A percentile compares a stretch with the other conserved stretches of the same genome.
Conservation (phyloP, 2,888 invertebrate genomes). For the Leptopilina myrica region DNA sequence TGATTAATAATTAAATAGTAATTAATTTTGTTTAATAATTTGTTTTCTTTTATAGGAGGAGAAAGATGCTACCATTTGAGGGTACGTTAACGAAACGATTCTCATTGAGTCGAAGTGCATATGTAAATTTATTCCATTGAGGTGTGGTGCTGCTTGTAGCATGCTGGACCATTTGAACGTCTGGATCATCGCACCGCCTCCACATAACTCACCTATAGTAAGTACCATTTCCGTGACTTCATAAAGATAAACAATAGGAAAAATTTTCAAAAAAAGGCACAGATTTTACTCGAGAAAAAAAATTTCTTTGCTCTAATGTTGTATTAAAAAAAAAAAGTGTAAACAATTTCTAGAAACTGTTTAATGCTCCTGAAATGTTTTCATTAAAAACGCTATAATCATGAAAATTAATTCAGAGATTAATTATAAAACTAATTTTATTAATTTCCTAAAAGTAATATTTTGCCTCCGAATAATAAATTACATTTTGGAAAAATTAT, state of each 20-base stretch:
- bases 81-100: slow-evolving; percentile 46
- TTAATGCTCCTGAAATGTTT: no score
- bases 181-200: slow-evolving; percentile 50
- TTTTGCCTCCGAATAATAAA: no score
- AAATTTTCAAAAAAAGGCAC: neutral
- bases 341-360: no score
- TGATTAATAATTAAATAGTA: no score
- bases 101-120: slow-evolving; percentile 62
- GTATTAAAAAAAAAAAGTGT: no score
- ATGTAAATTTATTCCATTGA: slow-evolving; percentile 72
- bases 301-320: neutral
- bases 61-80: slow-evolving; percentile 37
- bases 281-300: neutral
- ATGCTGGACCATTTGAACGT: slow-evolving; percentile 60
- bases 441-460: no score
- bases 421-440: no score
- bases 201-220: slow-evolving; percentile 59
- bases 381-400: no score
- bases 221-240: slow-evolving; percentile 58
- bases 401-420: no score
- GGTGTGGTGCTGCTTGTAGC: slow-evolving; percentile 68
- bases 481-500: no score
- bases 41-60: slow-evolving; percentile 24
- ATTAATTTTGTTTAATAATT: slow-evolving; percentile 5
- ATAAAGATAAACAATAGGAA: neutral